Evolutionary conservation across 2,888 invertebrate species (phyloP).

Genomic region (Torymus auratus): DNA sequence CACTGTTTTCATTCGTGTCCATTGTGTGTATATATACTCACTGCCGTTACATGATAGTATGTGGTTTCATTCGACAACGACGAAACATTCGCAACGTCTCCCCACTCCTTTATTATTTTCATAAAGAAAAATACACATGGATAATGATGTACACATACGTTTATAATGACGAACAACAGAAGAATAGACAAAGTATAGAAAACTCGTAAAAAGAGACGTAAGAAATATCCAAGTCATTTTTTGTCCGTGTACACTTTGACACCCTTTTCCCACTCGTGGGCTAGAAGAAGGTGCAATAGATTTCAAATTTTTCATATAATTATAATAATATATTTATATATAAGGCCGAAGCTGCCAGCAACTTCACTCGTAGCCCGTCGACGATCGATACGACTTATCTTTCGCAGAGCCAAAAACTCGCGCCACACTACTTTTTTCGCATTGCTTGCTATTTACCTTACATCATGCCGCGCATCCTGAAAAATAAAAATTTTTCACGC

Average conservation of each 20-base stretch:
- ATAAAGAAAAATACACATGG: not conserved
- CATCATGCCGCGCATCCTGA: too few species aligned
- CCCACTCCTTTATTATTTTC: not conserved
- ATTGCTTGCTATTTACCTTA: too few species aligned
- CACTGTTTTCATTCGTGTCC: constrained; percentile 4
- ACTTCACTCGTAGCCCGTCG: constrained; percentile 30
- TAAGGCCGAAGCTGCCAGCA: constrained; percentile 39
- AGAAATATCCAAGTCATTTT: not conserved
- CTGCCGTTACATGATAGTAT: not conserved
- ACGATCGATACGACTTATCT: not conserved
- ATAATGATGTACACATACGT: not conserved
- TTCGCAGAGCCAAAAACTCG: constrained; percentile 12
- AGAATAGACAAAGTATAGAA: constrained; percentile 6
- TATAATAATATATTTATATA: not conserved
- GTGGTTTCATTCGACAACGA: not conserved
- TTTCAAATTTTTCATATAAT: not conserved
- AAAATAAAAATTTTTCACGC: too few species aligned
- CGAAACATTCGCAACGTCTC: not conserved
- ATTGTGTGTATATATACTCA: constrained; percentile 19
- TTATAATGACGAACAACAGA: constrained; percentile 7
- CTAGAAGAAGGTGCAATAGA: too few species aligned
- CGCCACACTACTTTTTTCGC: too few species aligned
- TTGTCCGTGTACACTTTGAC: too few species aligned
- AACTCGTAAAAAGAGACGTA: constrained; percentile 11
- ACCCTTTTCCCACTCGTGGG: too few species aligned